Evolutionary conservation across 2,888 invertebrate genomes (phyloP), one percentile per base, ranked within the genome.

Genomic region (Tetragonula carbonaria): DNA sequence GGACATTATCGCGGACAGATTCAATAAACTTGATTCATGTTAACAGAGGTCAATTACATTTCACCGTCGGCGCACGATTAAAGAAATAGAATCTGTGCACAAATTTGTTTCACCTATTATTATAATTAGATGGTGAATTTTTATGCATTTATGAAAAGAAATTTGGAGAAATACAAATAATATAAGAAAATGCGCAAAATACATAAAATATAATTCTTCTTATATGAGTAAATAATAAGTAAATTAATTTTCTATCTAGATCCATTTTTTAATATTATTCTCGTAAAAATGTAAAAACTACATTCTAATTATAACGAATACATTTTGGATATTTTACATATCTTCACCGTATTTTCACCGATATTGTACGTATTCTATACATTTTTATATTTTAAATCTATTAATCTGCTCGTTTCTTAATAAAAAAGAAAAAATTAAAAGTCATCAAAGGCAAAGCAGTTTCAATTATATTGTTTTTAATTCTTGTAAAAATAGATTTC

Each of bases 41-140:
- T 85, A 90, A 92, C 86, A 79, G 88, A 85, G 91, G 91, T 90
- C 90, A 90, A 92, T 87, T 86, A 85, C 81, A 86, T 90, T 90
- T 89, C 85, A 66, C 84, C 82, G 83, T 85, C 83, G 66, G 79
- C 53, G 38, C 63, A 68, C 75, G 53, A 28, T 67, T 38, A 23
- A 65, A 68, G 63, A 82, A 70, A 63, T 33, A 65, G 74, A 51
- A 28, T 70, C 74, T 45, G 45, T 8, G 45, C 45, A 8, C 8
- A 45, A 45, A 45, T 45, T 45, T 45, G 8, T 45, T 45, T 45
- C 45, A 8, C 14, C n/a, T 45, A 8, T 82, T 51, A n/a, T 68
- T 53, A 78, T 50, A 13, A 2, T 57, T n/a, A n/a, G 57, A 57
- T 13, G 4, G n/a, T 2, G 57, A 13, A 57, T 57, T n/a, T n/a